Percentiles rank a stretch among this genome's conserved stretches.
phyloP scores from a whole-genome alignment of 2,888 invertebrate species.

The Microchrysa polita region DNA sequence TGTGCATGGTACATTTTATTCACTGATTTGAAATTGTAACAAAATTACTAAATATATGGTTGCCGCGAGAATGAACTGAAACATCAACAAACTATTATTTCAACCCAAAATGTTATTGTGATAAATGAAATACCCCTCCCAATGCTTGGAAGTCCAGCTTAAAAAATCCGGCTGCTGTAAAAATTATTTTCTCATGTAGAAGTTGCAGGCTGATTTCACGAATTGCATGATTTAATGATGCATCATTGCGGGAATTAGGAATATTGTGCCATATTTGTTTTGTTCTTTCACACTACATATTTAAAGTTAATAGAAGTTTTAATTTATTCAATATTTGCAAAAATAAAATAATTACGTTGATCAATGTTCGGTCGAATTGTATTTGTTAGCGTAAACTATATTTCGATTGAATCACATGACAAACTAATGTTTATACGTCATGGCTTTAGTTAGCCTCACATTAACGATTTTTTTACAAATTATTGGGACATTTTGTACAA shows the following conservation, averaged over 20 bases:
- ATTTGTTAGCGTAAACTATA: too few species aligned
- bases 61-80: slow-evolving; percentile 60
- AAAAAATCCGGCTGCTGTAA: slow-evolving; percentile 63
- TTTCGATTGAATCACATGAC: too few species aligned
- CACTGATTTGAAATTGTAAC: slow-evolving; percentile 58
- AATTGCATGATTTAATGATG: slow-evolving; percentile 60
- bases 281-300: slow-evolving; percentile 60
- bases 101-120: too few species aligned
- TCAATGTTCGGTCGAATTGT: too few species aligned
- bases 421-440: too few species aligned
- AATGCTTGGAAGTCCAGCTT: slow-evolving; percentile 59
- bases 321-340: too few species aligned
- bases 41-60: slow-evolving; percentile 61
- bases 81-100: slow-evolving; percentile 11
- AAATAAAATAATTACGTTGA: too few species aligned
- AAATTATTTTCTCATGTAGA: slow-evolving; percentile 60
- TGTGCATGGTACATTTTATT: background rate
- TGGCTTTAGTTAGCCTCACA: too few species aligned
- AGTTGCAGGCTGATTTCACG: slow-evolving; percentile 61
- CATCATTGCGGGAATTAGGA: slow-evolving; percentile 57
- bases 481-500: too few species aligned
- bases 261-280: slow-evolving; percentile 61
- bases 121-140: slow-evolving; percentile 56
- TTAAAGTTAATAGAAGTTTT: slow-evolving; percentile 44
- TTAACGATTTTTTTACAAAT: too few species aligned